A percentile compares a stretch with the other conserved stretches of the same genome.
Evolutionary conservation across 2,797 vertebrate genomes (phyloP).

Genomic region (Glyptemys insculpta): DNA sequence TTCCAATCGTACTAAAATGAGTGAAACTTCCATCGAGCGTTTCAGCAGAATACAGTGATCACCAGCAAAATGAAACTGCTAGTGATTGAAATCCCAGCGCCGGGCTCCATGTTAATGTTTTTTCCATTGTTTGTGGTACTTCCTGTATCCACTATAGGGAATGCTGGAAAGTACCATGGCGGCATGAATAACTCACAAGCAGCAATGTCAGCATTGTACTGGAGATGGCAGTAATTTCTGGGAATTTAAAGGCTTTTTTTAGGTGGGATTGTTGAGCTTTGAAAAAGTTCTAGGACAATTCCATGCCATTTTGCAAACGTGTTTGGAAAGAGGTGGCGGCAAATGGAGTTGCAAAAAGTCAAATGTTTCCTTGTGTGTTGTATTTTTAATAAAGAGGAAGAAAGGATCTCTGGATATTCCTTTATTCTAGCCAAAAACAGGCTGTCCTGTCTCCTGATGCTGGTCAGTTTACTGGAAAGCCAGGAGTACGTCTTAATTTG

Average conservation of each 20-base stretch:
- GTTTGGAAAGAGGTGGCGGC: neutral
- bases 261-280: neutral
- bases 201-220: neutral
- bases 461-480: neutral
- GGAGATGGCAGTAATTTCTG: neutral
- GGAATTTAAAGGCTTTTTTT: neutral
- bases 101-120: neutral
- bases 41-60: neutral
- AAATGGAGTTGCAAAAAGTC: neutral
- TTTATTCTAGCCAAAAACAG: neutral
- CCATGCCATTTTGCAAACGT: neutral
- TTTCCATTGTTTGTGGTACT: neutral
- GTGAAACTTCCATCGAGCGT: neutral
- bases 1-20: neutral
- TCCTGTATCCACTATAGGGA: neutral
- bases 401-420: conserved; percentile 28
- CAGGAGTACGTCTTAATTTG: conserved; percentile 2
- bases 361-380: conserved; percentile 16
- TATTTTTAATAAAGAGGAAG: conserved; percentile 50
- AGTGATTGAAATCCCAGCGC: conserved; percentile 13
- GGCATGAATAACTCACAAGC: neutral
- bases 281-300: neutral
- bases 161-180: neutral
- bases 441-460: neutral
- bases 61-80: neutral